Evolutionary conservation across 2,113 vertebrate genomes (phyloP).

Genomic region (Laticauda laticaudata): DNA sequence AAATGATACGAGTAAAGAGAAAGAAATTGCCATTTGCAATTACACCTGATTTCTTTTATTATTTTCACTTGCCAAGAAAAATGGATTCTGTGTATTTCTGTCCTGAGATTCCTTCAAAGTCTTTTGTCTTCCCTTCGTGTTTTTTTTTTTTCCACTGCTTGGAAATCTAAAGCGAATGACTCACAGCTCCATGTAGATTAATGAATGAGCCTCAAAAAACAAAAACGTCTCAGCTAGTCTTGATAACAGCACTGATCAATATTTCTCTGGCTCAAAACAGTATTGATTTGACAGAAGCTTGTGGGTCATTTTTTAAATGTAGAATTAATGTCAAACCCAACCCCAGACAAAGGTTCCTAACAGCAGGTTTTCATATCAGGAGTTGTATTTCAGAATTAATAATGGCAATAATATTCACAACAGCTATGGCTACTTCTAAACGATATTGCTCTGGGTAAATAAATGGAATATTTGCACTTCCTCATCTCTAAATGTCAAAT

Average conservation of each 20-base stretch:
- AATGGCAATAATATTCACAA: background rate
- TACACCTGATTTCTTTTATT: slow-evolving; percentile 10
- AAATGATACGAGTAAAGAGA: background rate
- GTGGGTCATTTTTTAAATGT: background rate
- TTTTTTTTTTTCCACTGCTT: background rate
- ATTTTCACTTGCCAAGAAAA: slow-evolving; percentile 1
- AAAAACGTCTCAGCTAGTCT: background rate
- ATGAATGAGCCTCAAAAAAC: background rate
- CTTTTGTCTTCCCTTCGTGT: background rate
- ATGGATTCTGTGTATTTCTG: background rate
- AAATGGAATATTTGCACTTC: background rate
- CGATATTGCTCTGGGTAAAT: background rate
- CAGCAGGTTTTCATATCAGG: background rate
- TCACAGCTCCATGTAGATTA: slow-evolving; percentile 2
- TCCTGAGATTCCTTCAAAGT: background rate
- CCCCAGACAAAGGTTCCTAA: background rate
- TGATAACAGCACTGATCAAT: background rate
- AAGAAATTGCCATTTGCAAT: background rate
- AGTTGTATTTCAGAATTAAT: background rate
- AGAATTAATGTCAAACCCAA: background rate
- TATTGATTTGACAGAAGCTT: background rate
- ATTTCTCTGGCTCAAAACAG: background rate
- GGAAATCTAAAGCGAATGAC: slow-evolving; percentile 22
- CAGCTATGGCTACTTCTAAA: background rate
- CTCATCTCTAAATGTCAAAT: background rate